Evolutionary conservation across 2,113 vertebrate species (phyloP).

Genomic region (Garra rufa): DNA sequence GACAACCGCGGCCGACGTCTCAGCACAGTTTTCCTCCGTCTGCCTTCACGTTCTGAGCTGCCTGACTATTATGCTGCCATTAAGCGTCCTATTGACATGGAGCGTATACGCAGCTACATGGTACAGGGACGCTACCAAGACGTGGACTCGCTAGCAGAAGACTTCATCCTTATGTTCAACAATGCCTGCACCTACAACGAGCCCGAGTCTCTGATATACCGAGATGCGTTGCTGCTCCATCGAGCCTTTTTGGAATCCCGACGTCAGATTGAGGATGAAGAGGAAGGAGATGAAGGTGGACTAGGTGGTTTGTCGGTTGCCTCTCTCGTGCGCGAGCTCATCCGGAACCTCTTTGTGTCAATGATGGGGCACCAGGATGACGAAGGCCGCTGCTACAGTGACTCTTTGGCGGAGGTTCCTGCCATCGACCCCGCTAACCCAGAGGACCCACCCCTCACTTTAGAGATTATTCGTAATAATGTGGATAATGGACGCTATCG

Average conservation of each 20-base stretch:
- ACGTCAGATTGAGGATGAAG: conserved; percentile 89
- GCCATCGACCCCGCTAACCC: conserved; percentile 87
- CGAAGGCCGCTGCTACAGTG: conserved; percentile 96
- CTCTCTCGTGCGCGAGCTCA: conserved; percentile 91
- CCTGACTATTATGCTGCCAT: conserved; percentile 99
- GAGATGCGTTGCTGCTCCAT: conserved; percentile 94
- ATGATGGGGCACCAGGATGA: conserved; percentile 98
- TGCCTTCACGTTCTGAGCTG: conserved; percentile 92
- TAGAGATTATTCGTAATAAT: conserved; percentile 91
- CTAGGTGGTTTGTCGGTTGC: conserved; percentile 79
- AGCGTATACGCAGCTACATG: conserved; percentile 95
- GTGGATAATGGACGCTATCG: conserved; percentile 93
- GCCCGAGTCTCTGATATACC: conserved; percentile 97
- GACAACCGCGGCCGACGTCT: conserved; percentile 93
- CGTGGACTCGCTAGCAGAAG: conserved; percentile 93
- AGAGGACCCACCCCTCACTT: conserved; percentile 87
- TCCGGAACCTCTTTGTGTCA: conserved; percentile 96
- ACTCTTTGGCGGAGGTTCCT: conserved; percentile 96
- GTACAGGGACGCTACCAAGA: conserved; percentile 95
- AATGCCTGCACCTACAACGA: conserved; percentile 98
- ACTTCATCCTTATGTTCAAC: conserved; percentile 98
- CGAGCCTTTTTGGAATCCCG: conserved; percentile 93
- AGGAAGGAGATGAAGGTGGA: conserved; percentile 86
- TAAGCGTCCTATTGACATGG: conserved; percentile 97
- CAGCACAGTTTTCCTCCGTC: conserved; percentile 93